Evolutionary conservation across 1,140 invertebrate genomes (phyloP).

Genomic region (Drosophila sulfurigaster): DNA sequence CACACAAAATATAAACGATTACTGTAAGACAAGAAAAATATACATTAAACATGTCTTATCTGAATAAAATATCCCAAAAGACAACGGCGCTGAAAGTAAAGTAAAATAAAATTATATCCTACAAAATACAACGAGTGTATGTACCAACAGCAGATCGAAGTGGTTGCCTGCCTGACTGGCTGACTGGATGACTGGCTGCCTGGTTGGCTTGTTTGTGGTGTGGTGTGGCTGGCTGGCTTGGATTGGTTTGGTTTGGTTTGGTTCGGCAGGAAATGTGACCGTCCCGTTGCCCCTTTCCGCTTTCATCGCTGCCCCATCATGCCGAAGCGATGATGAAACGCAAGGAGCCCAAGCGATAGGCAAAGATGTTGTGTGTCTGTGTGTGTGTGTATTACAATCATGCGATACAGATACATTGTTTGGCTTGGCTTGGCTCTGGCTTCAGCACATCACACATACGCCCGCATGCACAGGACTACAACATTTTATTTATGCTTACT

Average conservation of each 20-base stretch:
- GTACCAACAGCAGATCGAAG: constrained; percentile 62
- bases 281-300: constrained; percentile 29
- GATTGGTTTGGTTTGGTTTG: constrained; percentile 11
- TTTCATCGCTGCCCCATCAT: background rate
- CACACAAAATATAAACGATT: constrained; percentile 82
- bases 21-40: constrained; percentile 82
- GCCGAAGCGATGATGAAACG: constrained; percentile 8
- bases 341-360: constrained; percentile 32
- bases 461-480: constrained; percentile 40
- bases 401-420: constrained; percentile 60
- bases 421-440: constrained; percentile 35
- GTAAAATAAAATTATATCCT: constrained; percentile 80
- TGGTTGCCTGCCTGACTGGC: constrained; percentile 20
- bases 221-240: constrained; percentile 10
- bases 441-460: background rate
- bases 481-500: constrained; percentile 81
- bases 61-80: constrained; percentile 84
- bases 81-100: constrained; percentile 81
- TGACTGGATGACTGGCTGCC: constrained; percentile 1
- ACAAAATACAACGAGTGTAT: constrained; percentile 9
- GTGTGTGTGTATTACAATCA: constrained; percentile 13
- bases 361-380: constrained; percentile 11
- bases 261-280: constrained; percentile 66
- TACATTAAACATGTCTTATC: constrained; percentile 84
- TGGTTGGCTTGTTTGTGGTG: background rate